Percentiles rank a stretch among this genome's conserved stretches.
Evolutionary conservation across 2,888 invertebrate species (phyloP).

Genomic region (Dynastes hyllus): DNA sequence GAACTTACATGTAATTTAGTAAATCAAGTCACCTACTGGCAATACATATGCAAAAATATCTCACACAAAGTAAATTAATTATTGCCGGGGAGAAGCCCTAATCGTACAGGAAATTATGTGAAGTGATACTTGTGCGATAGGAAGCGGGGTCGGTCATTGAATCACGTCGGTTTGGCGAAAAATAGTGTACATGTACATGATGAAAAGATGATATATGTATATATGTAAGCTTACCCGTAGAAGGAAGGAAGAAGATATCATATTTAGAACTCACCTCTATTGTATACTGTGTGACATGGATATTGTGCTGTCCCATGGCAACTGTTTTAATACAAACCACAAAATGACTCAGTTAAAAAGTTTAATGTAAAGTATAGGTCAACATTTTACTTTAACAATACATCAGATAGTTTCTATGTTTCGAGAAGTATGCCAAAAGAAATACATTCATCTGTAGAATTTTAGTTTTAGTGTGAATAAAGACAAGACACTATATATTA

Average conservation of each 20-base stretch:
- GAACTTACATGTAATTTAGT: too few species aligned
- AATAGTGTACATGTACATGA: background rate
- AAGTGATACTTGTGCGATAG: constrained; percentile 59
- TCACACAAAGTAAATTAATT: constrained; percentile 43
- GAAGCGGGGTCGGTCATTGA: constrained; percentile 45
- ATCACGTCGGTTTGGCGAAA: constrained; percentile 12
- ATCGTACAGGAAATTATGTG: constrained; percentile 57
- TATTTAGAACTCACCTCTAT: constrained; percentile 52
- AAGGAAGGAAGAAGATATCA: constrained; percentile 60
- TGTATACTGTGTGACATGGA: background rate
- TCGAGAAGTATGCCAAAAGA: too few species aligned
- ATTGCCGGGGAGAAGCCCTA: constrained; percentile 56
- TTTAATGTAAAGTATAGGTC: too few species aligned
- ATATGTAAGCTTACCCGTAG: constrained; percentile 42
- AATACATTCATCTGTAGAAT: too few species aligned
- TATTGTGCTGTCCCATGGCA: background rate
- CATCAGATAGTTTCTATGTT: too few species aligned
- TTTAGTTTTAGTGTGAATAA: too few species aligned
- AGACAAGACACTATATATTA: too few species aligned
- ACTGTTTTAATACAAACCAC: too few species aligned
- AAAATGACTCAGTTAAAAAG: too few species aligned
- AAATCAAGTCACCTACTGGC: background rate
- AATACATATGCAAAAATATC: background rate
- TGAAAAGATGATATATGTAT: background rate
- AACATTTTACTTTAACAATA: too few species aligned